phyloP scores from a whole-genome alignment of 2,113 vertebrate species.

The Phycodurus eques region DNA sequence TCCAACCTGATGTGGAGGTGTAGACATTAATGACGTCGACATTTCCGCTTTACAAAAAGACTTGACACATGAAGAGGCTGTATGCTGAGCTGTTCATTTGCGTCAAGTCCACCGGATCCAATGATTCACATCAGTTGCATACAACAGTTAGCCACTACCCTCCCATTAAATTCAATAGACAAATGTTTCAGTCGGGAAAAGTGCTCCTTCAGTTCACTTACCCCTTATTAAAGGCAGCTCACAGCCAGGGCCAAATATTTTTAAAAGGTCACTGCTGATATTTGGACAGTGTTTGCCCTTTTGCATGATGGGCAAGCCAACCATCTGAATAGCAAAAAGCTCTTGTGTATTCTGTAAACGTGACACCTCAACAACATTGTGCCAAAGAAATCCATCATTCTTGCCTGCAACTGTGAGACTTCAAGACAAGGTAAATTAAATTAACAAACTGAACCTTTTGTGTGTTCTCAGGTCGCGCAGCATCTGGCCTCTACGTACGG shows the following conservation, averaged over 20 bases:
- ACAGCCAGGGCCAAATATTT: conserved; percentile 38
- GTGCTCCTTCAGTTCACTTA: conserved; percentile 18
- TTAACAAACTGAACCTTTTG: neutral
- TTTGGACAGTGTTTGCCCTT: conserved; percentile 79
- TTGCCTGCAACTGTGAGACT: neutral
- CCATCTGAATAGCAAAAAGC: conserved; percentile 68
- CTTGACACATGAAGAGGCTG: conserved; percentile 15
- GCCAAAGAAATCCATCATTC: conserved; percentile 16
- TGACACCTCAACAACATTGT: conserved; percentile 47
- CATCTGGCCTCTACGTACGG: conserved; percentile 89
- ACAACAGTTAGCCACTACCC: conserved; percentile 43
- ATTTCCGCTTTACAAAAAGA: conserved; percentile 48
- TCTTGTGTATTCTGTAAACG: conserved; percentile 48
- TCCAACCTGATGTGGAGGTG: conserved; percentile 36
- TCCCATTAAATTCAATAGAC: conserved; percentile 41
- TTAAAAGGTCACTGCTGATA: conserved; percentile 78
- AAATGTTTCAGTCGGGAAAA: conserved; percentile 31
- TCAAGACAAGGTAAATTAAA: neutral
- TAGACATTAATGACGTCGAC: conserved; percentile 46
- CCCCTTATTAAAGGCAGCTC: conserved; percentile 63
- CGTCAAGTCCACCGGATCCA: conserved; percentile 38
- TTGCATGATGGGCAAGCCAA: conserved; percentile 54
- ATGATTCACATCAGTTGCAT: conserved; percentile 40
- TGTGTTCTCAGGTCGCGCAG: conserved; percentile 82
- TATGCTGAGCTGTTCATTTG: conserved; percentile 30